Evolutionary conservation across 2,888 invertebrate species (phyloP), one percentile per base, ranked within the genome.

Genomic region (Dicyrtomina minuta): DNA sequence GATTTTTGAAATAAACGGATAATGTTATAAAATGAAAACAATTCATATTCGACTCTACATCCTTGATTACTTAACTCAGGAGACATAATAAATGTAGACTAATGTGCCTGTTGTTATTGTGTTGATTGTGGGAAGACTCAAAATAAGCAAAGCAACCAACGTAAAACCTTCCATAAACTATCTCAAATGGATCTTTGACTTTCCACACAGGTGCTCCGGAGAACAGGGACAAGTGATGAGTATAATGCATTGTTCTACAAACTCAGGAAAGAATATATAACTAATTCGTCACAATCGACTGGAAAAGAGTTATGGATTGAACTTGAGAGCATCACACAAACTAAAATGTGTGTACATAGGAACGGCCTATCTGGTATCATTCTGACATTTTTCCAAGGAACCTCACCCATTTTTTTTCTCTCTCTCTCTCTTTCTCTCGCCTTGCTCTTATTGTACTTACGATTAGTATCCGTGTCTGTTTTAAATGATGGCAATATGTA

Each of bases 281-380:
- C 68, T 68, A 61, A 68, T 68, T 68, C 51, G 62, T 53, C 56
- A 68, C 68, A 68, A 68, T 44, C 43, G 68, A 62, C 68, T 62
- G 68, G 68, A 68, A 66, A 61, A 61, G 62, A 68, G 62, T 61
- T 68, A 68, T 55, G 68, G 55, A 65, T 56, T 65, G 27, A 62
- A 17, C 17, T 58, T 17, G 33, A 8, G 33, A 33, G 3, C 33
- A 8, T 33, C 33, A 33, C 33, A 33, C 8, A 33, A 8, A 33
- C 33, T 8, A 33, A 33, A 8, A 5, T 8, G 8, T 33, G 8
- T 33, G 8, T 33, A 33, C 33, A 33, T 33, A 33, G 33, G 4
- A 33, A 5, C 4, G 33, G 33, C 33, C 8, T 33, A 33, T 33
- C 33, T 8, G 8, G 4, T 33, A 3, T 33, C 33, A 33, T 33